phyloP scores from a whole-genome alignment of 2,797 vertebrate species.

The Petrocephalus schoutedeni region DNA sequence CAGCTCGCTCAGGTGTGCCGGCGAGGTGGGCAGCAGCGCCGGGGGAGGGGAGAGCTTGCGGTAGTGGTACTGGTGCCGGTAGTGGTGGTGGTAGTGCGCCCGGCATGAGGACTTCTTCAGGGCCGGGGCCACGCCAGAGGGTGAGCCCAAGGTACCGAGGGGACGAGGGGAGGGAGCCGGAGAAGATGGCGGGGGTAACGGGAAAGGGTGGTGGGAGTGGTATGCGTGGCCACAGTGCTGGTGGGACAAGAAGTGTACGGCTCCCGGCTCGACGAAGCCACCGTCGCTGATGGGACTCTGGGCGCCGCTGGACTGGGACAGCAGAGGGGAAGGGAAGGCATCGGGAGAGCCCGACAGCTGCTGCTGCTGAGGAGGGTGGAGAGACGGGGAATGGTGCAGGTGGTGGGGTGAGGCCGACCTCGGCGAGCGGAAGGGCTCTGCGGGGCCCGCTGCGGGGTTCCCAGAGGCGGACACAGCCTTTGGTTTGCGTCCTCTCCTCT shows the following conservation, averaged over 20 bases:
- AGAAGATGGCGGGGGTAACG: constrained; percentile 60
- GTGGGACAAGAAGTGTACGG: constrained; percentile 65
- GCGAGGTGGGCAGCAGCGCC: constrained; percentile 73
- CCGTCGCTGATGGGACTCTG: constrained; percentile 88
- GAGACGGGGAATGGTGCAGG: constrained; percentile 63
- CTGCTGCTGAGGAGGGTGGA: constrained; percentile 46
- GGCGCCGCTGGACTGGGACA: constrained; percentile 77
- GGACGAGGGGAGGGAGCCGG: constrained; percentile 60
- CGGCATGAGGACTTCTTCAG: constrained; percentile 85
- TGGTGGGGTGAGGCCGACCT: constrained; percentile 53
- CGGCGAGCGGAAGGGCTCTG: constrained; percentile 38
- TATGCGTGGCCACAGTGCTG: constrained; percentile 61
- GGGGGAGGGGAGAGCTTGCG: constrained; percentile 67
- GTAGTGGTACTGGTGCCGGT: constrained; percentile 57
- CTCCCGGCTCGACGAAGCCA: constrained; percentile 76
- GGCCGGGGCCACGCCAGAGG: constrained; percentile 60
- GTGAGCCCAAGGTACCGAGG: constrained; percentile 47
- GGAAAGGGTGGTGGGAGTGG: constrained; percentile 57
- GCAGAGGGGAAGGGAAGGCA: constrained; percentile 76
- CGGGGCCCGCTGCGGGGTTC: constrained; percentile 39
- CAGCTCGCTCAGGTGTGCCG: constrained; percentile 74
- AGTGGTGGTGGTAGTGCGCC: constrained; percentile 68
- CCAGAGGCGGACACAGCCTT: constrained; percentile 59
- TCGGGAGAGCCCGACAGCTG: constrained; percentile 37
- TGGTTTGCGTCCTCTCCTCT: constrained; percentile 91